Conservation (phyloP, 2,113 vertebrate genomes). For the Octodon degus region DNA sequence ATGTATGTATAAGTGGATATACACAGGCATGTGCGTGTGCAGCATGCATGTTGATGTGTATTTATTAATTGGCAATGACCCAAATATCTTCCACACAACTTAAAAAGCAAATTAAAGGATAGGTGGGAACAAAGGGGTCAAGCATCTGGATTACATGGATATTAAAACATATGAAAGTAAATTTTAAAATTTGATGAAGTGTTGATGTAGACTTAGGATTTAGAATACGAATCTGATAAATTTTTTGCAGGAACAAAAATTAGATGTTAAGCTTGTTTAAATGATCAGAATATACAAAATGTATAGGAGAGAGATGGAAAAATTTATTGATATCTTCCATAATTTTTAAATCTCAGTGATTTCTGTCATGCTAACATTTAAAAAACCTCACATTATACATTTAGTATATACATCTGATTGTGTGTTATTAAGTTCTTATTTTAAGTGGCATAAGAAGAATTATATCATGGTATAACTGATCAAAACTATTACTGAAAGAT, state of each 20-base stretch:
- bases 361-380: conserved; percentile 81
- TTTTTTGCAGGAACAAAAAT: conserved; percentile 85
- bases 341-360: conserved; percentile 82
- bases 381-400: conserved; percentile 81
- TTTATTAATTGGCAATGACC: conserved; percentile 64
- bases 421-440: conserved; percentile 73
- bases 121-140: conserved; percentile 74
- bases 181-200: conserved; percentile 78
- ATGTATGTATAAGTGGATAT: conserved; percentile 63
- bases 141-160: conserved; percentile 78
- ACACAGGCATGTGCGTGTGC: conserved; percentile 46
- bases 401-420: conserved; percentile 78
- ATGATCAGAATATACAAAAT: conserved; percentile 81
- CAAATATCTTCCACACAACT: conserved; percentile 71
- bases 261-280: conserved; percentile 85
- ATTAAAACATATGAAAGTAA: conserved; percentile 75
- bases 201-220: conserved; percentile 85
- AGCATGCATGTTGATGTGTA: conserved; percentile 53
- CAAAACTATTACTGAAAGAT: conserved; percentile 75
- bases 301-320: conserved; percentile 82
- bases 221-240: conserved; percentile 82
- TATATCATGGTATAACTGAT: conserved; percentile 63
- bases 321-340: conserved; percentile 83
- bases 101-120: conserved; percentile 83
- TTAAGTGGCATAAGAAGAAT: conserved; percentile 73